phyloP scores from a whole-genome alignment of 2,797 vertebrate genomes.

The Lagorchestes hirsutus region DNA sequence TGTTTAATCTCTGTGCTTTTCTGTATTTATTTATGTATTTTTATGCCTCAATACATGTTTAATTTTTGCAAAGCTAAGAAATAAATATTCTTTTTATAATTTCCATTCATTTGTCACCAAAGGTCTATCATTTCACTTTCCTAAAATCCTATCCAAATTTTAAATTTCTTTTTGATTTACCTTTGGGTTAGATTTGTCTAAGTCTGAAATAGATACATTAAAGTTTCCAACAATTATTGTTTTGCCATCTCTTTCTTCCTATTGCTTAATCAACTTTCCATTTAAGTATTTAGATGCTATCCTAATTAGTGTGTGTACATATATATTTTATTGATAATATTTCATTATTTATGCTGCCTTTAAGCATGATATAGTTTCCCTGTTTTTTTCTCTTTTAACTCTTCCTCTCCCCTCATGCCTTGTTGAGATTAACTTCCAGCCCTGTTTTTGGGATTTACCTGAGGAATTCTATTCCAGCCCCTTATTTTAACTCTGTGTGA shows the following conservation, averaged over 20 bases:
- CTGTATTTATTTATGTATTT: not conserved
- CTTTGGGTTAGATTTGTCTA: not conserved
- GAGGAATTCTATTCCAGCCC: not conserved
- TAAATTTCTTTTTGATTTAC: not conserved
- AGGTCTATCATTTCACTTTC: not conserved
- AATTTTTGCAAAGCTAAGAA: not conserved
- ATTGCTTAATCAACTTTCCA: not conserved
- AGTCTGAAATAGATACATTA: not conserved
- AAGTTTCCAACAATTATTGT: not conserved
- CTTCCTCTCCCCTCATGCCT: not conserved
- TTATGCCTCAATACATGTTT: not conserved
- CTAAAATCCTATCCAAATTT: not conserved
- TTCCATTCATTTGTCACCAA: not conserved
- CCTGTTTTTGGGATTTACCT: not conserved
- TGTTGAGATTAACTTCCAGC: not conserved
- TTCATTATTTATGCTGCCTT: not conserved
- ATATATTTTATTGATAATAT: not conserved
- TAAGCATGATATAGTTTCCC: not conserved
- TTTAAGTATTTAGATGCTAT: not conserved
- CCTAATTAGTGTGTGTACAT: not conserved
- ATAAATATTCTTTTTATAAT: not conserved
- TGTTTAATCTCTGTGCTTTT: not conserved
- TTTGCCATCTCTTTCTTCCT: not conserved
- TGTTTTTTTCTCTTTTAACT: not conserved
- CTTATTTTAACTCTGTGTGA: not conserved